Evolutionary conservation across 2,888 invertebrate species (phyloP).

Genomic region (Barypeithes pellucidus): DNA sequence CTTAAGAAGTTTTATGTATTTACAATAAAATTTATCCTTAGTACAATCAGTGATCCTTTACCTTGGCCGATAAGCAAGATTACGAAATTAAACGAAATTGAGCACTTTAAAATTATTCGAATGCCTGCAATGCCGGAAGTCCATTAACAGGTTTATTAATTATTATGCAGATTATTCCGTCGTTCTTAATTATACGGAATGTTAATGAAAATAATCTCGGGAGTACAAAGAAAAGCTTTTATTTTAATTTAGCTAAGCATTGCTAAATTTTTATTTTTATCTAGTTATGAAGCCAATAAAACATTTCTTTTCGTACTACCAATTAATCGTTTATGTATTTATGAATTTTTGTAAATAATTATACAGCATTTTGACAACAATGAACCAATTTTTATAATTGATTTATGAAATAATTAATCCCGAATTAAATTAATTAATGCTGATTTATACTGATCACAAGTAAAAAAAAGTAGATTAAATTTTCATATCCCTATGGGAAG

Average conservation of each 20-base stretch:
- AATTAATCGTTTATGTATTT: too few species aligned
- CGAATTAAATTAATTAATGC: too few species aligned
- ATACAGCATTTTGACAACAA: too few species aligned
- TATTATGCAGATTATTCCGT: conserved; percentile 6
- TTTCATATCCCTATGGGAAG: too few species aligned
- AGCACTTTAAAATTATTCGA: conserved; percentile 13
- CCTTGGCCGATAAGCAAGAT: neutral
- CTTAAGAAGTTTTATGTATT: too few species aligned
- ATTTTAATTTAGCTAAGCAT: neutral
- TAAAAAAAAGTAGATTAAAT: too few species aligned
- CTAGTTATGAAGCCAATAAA: neutral
- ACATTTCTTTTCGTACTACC: neutral
- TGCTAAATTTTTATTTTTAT: neutral
- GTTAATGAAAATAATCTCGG: conserved; percentile 5
- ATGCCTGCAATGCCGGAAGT: conserved; percentile 7
- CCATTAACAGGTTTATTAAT: conserved; percentile 13
- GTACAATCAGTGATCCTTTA: neutral
- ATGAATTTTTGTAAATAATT: too few species aligned
- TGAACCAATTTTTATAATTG: too few species aligned
- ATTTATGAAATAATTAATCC: too few species aligned
- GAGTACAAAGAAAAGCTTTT: conserved; percentile 3
- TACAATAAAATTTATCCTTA: too few species aligned
- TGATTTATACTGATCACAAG: too few species aligned
- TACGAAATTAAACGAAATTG: neutral
- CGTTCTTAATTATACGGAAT: conserved; percentile 1